phyloP scores from a whole-genome alignment of 2,797 vertebrate species.

The Perodicticus potto region DNA sequence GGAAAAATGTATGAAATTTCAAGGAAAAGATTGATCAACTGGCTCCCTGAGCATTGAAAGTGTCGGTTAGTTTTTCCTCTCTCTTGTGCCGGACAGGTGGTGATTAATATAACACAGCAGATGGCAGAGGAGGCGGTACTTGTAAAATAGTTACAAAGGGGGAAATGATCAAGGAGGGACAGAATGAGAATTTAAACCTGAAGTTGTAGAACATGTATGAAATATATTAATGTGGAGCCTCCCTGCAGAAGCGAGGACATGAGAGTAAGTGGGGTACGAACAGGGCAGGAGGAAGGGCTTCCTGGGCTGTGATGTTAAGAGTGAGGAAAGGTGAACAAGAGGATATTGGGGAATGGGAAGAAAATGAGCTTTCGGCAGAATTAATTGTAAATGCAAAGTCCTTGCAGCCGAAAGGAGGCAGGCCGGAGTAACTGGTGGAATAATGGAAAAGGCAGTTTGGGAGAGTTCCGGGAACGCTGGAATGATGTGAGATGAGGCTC shows the following conservation, averaged over 20 bases:
- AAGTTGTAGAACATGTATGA: conserved; percentile 6
- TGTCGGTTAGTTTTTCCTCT: conserved; percentile 49
- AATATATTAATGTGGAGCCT: neutral
- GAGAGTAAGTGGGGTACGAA: fast-evolving
- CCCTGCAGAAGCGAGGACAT: neutral
- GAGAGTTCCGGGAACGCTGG: neutral
- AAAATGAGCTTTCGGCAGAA: neutral
- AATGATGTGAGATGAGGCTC: neutral
- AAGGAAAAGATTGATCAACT: conserved; percentile 46
- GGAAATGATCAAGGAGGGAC: conserved; percentile 40
- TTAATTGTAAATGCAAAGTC: neutral
- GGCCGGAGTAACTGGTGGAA: neutral
- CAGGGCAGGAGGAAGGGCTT: neutral
- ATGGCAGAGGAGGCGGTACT: conserved; percentile 49
- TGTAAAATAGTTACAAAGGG: conserved; percentile 30
- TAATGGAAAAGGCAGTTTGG: neutral
- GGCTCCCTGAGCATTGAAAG: conserved; percentile 53
- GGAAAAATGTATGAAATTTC: conserved; percentile 69
- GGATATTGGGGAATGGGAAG: neutral
- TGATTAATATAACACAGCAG: conserved; percentile 62
- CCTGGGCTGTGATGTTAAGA: neutral
- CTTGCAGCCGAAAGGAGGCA: neutral
- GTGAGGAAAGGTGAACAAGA: neutral
- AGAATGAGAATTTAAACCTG: conserved; percentile 63
- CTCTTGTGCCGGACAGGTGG: conserved; percentile 44